Percentiles rank a stretch among this genome's conserved stretches.
Evolutionary conservation across 2,113 vertebrate species (phyloP).

Genomic region (Pelecanoides urinatrix): DNA sequence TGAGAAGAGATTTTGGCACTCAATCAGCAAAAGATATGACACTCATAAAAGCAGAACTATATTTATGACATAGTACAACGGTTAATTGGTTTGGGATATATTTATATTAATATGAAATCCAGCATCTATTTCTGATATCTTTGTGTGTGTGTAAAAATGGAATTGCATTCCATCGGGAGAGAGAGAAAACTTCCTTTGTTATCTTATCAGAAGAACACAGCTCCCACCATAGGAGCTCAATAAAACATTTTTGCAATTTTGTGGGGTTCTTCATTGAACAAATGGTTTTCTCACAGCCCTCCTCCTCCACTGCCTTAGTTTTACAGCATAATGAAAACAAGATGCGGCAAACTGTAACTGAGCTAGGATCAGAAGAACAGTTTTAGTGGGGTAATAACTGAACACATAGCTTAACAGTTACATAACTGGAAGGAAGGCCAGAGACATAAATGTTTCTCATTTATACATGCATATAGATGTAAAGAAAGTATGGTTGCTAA

Average conservation of each 20-base stretch:
- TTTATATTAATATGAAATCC: not conserved
- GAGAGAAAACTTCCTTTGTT: not conserved
- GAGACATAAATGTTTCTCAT: not conserved
- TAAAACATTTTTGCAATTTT: not conserved
- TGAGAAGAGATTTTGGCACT: constrained; percentile 32
- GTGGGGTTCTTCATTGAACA: not conserved
- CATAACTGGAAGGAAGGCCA: not conserved
- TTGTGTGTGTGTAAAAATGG: not conserved
- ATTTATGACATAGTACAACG: not conserved
- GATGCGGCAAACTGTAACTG: not conserved
- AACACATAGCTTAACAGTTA: not conserved
- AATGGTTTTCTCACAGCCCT: constrained; percentile 2
- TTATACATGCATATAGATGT: not conserved
- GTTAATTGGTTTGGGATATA: not conserved
- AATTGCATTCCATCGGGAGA: not conserved
- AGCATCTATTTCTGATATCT: not conserved
- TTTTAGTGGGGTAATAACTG: not conserved
- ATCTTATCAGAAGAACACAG: not conserved
- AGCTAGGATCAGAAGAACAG: not conserved
- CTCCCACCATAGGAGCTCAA: not conserved
- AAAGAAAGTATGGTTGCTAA: not conserved
- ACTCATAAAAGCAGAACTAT: not conserved
- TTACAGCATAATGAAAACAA: constrained; percentile 26
- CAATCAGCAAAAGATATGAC: not conserved
- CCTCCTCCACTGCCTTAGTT: not conserved